Base-by-base conservation (phyloP, 2,113 vertebrate genomes). In the Platichthys flesus region DNA sequence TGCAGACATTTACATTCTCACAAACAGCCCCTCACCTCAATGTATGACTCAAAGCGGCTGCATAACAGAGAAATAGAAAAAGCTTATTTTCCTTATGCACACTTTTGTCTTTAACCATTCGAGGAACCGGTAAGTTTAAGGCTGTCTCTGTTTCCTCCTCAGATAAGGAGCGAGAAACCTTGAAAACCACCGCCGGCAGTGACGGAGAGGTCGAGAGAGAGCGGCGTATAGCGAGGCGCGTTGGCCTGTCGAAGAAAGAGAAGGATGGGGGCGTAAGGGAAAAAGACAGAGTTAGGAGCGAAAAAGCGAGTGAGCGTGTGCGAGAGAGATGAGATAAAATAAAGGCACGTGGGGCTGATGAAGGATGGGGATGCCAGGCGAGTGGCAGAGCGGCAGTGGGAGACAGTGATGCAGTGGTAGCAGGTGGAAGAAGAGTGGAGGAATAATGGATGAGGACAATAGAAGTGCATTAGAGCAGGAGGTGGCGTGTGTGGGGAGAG, bases 371-470 rank as follows among this genome's bases (percentile, higher is more conserved):
- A 85, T 58, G 85, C 85, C 87, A 84, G 78, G 71, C 79, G 56
- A 88, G 88, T 84, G 89, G 89, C 88, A 74, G 81, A 88, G 87
- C 81, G 35, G 85, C 59, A 16, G 82, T 84, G 72, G 67, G 71
- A 86, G 92, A 90, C 91, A 87, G 91, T 92, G 92, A 93, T 93
- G 87, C 87, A 94, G 93, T 88, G 88, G 80, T 71, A 60, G 82
- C n/a, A 75, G 52, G 79, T 49, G 82, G 74, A 76, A 67, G 76
- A 47, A 66, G 74, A 75, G 73, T 78, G 76, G 85, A 72, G 84
- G 88, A 94, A 93, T 93, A 93, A 94, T 94, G 88, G 88, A 94
- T 93, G 91, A 94, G 90, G 90, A 94, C 93, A 94, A 88, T 92
- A 90, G 76, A 94, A 94, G 86, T 94, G 92, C 93, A 94, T 94